Evolutionary conservation across 2,797 vertebrate genomes (phyloP).

Genomic region (Leptodactylus fallax): DNA sequence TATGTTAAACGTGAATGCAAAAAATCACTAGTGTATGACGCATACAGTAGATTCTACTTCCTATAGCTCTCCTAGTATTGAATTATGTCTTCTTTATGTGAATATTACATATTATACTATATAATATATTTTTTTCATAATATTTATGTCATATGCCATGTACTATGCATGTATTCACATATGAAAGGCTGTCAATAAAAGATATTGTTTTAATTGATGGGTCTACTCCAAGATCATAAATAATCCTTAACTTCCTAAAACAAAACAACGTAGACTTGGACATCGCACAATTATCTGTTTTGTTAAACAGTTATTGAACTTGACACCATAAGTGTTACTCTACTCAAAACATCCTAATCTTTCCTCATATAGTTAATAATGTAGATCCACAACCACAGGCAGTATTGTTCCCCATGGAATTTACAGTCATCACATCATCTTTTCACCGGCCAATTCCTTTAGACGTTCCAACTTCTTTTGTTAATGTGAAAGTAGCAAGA

Average conservation of each 20-base stretch:
- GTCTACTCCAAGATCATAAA: not conserved
- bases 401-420: slow-evolving; percentile 18
- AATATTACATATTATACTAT: too few relatives aligned
- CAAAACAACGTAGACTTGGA: not conserved
- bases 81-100: too few relatives aligned
- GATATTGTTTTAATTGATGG: too few relatives aligned
- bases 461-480: slow-evolving; percentile 16
- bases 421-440: slow-evolving; percentile 28
- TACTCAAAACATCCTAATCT: slow-evolving; percentile 58
- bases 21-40: too few relatives aligned
- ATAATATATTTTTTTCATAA: too few relatives aligned
- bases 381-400: not conserved
- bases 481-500: slow-evolving; percentile 20
- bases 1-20: too few relatives aligned
- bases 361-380: slow-evolving; percentile 36
- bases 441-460: slow-evolving; percentile 11
- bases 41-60: too few relatives aligned
- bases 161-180: too few relatives aligned
- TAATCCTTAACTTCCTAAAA: not conserved
- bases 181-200: too few relatives aligned
- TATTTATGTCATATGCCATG: too few relatives aligned
- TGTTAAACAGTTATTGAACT: slow-evolving; percentile 52
- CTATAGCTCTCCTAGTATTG: too few relatives aligned
- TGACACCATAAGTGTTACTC: slow-evolving; percentile 54
- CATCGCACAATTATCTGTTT: slow-evolving; percentile 26